Evolutionary conservation across 2,888 invertebrate species (phyloP), one percentile per base, ranked within the genome.

Genomic region (Parasteatoda lunata): DNA sequence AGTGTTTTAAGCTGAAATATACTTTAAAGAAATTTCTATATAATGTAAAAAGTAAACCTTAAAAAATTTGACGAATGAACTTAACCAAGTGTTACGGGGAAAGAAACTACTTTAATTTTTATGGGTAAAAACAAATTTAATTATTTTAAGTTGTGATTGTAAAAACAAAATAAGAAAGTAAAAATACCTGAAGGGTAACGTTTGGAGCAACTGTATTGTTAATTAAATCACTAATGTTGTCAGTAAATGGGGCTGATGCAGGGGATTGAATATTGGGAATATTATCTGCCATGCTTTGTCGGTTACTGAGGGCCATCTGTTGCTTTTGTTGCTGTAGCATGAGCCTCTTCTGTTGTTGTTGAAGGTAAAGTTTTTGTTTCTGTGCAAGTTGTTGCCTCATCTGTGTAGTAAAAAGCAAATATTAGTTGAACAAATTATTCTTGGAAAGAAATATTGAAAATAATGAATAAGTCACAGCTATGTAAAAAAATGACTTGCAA

Each of bases 201-300:
- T 98, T 98, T 80, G 96, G 96, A 8, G 97, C 96, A 89, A 96
- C 96, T 71, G 95, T 95, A 90, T 95, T 95, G 91, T 96, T 96
- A 91, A 97, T 94, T 90, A 98, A 93, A 88, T 95, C 96, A 91
- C 95, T 96, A 90, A 97, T 96, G 91, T 96, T 97, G 82, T 92
- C 92, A 9, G 90, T 45, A 59, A 91, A 89, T 91, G 80, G 86
- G 15, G 72, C 51, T 52, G 75, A 64, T 9, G 79, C 65, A 30
- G 82, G 75, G 5, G 83, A 75, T 49, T 83, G 82, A 11, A 81
- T 51, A 45, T 80, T 80, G 9, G 78, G 69, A 11, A 82, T 77
- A 72, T 72, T 86, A 7, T 83, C 83, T 9, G 84, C 45, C 45
- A 80, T 65, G 52, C 66, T 49, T 73, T 84, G 84, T 11, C 83